Evolutionary conservation across 2,797 vertebrate genomes (phyloP).

Genomic region (Delichon dasypus): DNA sequence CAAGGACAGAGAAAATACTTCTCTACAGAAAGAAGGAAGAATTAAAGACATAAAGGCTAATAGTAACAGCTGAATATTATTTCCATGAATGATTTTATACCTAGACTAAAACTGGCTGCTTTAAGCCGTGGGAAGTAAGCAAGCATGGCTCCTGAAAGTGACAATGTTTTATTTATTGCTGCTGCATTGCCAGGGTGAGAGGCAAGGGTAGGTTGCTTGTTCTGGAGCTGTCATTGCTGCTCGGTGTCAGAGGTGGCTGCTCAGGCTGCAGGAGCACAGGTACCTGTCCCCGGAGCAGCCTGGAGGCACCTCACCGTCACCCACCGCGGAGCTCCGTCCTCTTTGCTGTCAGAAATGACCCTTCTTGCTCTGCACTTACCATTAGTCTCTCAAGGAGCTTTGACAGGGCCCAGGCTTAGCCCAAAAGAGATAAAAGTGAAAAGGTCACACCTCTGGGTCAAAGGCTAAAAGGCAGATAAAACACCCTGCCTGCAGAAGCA

Average conservation of each 20-base stretch:
- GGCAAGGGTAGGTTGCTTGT: background rate
- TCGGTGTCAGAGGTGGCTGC: accelerated
- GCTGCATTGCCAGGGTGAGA: background rate
- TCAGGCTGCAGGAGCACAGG: background rate
- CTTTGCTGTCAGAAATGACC: background rate
- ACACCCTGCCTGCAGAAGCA: conserved; percentile 32
- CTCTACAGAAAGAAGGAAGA: background rate
- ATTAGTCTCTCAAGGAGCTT: background rate
- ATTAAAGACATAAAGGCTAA: background rate
- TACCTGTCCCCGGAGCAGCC: background rate
- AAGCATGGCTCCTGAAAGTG: background rate
- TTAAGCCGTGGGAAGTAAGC: background rate
- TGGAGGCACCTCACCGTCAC: background rate
- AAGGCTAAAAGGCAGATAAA: conserved; percentile 68
- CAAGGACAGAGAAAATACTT: background rate
- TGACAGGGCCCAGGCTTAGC: conserved; percentile 37
- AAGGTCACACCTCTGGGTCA: conserved; percentile 59
- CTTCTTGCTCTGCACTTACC: background rate
- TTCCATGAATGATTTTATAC: background rate
- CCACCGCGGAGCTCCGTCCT: background rate
- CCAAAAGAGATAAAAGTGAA: conserved; percentile 57
- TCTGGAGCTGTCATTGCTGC: background rate
- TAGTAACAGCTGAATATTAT: background rate
- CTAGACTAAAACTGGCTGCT: background rate
- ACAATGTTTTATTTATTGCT: background rate